phyloP scores from a whole-genome alignment of 2,113 vertebrate genomes.

The Larimichthys polyactis region DNA sequence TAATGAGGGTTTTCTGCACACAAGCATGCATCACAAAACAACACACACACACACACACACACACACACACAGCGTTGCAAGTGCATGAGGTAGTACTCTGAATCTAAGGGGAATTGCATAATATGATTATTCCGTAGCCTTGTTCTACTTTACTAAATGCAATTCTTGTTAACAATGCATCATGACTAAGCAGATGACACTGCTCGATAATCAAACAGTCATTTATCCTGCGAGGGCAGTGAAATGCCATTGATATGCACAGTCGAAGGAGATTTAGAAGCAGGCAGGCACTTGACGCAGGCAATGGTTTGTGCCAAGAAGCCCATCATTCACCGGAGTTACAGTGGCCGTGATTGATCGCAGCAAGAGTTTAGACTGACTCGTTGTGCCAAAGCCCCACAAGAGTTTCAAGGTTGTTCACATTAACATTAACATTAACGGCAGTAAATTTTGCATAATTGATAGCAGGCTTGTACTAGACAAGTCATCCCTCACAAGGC shows the following conservation, averaged over 20 bases:
- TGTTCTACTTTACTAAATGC: slow-evolving; percentile 2
- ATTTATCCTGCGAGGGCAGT: slow-evolving; percentile 33
- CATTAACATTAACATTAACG: slow-evolving; percentile 61
- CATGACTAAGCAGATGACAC: slow-evolving; percentile 23
- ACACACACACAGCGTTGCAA: background rate
- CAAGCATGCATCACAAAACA: slow-evolving; percentile 2
- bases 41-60: background rate
- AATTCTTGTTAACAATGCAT: slow-evolving; percentile 6
- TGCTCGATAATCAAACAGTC: slow-evolving; percentile 26
- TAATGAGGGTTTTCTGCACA: slow-evolving; percentile 35
- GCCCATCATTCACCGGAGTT: slow-evolving; percentile 59
- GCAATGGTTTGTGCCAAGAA: slow-evolving; percentile 39
- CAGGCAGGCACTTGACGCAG: slow-evolving; percentile 11
- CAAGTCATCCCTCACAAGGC: slow-evolving; percentile 46
- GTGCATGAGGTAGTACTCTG: slow-evolving; percentile 9
- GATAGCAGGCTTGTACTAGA: slow-evolving; percentile 21
- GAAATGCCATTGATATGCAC: slow-evolving; percentile 41
- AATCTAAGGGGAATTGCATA: slow-evolving; percentile 31
- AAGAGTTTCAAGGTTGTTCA: slow-evolving; percentile 74
- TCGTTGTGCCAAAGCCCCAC: slow-evolving; percentile 31
- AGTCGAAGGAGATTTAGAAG: slow-evolving; percentile 37
- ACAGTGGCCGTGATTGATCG: slow-evolving; percentile 59
- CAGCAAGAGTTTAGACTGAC: slow-evolving; percentile 32
- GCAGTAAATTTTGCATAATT: slow-evolving; percentile 65
- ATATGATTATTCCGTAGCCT: background rate